Evolutionary conservation across 2,113 vertebrate genomes (phyloP).

Genomic region (Bos javanicus): DNA sequence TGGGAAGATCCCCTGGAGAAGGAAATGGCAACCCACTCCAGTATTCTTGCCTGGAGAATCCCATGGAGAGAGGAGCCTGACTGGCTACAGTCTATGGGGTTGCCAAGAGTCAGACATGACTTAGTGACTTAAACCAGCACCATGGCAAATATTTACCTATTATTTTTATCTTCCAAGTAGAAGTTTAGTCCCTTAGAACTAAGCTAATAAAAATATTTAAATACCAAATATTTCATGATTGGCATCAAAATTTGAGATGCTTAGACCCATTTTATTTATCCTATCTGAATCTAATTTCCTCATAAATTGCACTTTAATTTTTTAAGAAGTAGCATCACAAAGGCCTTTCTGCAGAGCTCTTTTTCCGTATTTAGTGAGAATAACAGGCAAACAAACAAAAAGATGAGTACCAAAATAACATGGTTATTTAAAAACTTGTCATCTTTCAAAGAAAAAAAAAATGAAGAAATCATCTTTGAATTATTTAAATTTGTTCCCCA

Average conservation of each 20-base stretch:
- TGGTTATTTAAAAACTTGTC: neutral
- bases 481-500: neutral
- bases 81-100: neutral
- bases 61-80: neutral
- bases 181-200: neutral
- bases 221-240: neutral
- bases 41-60: neutral
- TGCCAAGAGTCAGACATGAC: neutral
- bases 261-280: slow-evolving; percentile 30
- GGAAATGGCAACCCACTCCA: neutral
- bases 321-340: neutral
- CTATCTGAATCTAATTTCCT: neutral
- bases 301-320: neutral
- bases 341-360: neutral
- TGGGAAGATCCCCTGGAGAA: neutral
- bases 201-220: slow-evolving; percentile 4
- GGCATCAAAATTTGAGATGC: neutral
- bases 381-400: neutral
- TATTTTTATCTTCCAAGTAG: neutral
- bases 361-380: neutral
- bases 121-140: neutral
- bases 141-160: neutral
- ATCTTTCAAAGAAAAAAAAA: neutral
- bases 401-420: neutral
- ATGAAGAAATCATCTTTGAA: neutral